Percentiles rank a stretch among this genome's conserved stretches.
Conservation (phyloP, 1,140 invertebrate species). For the Hydropsyche tenuis region DNA sequence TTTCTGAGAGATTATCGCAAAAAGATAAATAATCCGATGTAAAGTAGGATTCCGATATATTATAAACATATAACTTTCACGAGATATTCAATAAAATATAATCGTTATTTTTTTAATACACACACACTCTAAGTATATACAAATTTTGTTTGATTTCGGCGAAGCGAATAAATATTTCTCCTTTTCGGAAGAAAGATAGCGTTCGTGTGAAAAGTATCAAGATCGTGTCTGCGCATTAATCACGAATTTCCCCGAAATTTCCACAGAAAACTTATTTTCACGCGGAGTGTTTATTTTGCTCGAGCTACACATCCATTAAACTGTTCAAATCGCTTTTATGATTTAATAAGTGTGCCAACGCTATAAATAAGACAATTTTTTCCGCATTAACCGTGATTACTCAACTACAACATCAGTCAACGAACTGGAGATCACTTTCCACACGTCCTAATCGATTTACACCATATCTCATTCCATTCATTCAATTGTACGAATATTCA, state of each 20-base stretch:
- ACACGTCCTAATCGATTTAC: no score
- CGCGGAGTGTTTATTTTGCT: not conserved
- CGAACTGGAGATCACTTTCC: no score
- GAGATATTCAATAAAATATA: no score
- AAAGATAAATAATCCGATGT: not conserved
- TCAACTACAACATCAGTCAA: no score
- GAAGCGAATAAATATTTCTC: not conserved
- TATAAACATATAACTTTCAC: no score
- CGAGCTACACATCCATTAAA: not conserved
- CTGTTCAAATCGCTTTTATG: not conserved
- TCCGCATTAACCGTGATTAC: no score
- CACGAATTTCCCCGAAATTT: not conserved
- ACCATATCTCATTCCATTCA: no score
- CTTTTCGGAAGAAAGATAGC: not conserved
- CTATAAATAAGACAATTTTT: no score
- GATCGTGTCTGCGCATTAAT: slow-evolving; percentile 3
- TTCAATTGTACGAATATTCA: no score
- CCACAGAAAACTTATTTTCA: not conserved
- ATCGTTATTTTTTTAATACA: no score
- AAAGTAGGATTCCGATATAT: no score
- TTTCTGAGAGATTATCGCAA: slow-evolving; percentile 11
- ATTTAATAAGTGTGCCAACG: not conserved
- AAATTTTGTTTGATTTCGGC: not conserved
- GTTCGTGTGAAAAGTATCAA: not conserved
- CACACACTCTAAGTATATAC: no score